phyloP scores from a whole-genome alignment of 2,888 invertebrate species.

The Cosmia pyralina region DNA sequence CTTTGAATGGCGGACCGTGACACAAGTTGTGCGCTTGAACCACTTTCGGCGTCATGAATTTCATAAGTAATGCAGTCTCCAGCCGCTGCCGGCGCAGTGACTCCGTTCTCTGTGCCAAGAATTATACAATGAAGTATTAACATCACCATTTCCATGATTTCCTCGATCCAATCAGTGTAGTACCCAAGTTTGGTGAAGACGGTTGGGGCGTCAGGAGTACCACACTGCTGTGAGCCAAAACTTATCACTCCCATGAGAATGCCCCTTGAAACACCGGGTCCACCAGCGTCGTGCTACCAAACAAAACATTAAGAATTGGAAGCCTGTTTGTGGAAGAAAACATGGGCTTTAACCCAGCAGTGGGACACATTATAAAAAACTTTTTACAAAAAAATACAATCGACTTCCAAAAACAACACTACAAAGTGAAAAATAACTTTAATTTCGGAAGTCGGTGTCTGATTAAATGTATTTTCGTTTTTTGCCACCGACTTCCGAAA shows the following conservation, averaged over 20 bases:
- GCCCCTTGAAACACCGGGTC: slow-evolving; percentile 66
- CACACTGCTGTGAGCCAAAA: slow-evolving; percentile 73
- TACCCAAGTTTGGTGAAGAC: slow-evolving; percentile 74
- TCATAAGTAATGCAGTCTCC: not conserved
- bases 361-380: too few species aligned
- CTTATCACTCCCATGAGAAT: slow-evolving; percentile 72
- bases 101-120: not conserved
- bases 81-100: not conserved
- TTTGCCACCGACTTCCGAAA: too few species aligned
- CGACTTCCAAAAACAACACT: too few species aligned
- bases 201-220: slow-evolving; percentile 70
- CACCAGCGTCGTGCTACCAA: slow-evolving; percentile 53
- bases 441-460: too few species aligned
- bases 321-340: not conserved
- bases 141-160: slow-evolving; percentile 65
- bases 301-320: not conserved
- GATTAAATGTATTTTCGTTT: too few species aligned
- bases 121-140: not conserved
- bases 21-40: not conserved
- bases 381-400: too few species aligned
- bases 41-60: not conserved
- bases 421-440: too few species aligned
- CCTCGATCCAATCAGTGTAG: slow-evolving; percentile 73
- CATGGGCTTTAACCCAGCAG: not conserved
- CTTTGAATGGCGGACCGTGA: not conserved